Evolutionary conservation across 2,797 vertebrate species (phyloP).

Genomic region (Coluber constrictor): DNA sequence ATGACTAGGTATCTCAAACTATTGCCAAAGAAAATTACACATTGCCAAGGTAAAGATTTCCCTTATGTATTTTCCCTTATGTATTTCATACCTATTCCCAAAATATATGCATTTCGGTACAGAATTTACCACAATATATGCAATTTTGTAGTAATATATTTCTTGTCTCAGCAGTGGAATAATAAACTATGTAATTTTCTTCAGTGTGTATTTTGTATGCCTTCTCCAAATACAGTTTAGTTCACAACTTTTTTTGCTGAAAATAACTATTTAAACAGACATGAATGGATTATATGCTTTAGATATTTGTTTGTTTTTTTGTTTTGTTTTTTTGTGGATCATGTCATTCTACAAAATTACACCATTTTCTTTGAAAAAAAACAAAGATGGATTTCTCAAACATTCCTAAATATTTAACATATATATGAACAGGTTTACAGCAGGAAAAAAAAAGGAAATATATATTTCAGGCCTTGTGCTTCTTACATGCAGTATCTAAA

Average conservation of each 20-base stretch:
- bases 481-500: conserved; percentile 12
- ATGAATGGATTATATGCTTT: not conserved
- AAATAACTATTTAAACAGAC: not conserved
- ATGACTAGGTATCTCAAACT: not conserved
- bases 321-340: not conserved
- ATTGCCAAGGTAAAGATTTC: not conserved
- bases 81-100: not conserved
- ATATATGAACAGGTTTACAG: not conserved
- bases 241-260: not conserved
- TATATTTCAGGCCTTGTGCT: not conserved
- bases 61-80: not conserved
- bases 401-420: not conserved
- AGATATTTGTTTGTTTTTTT: not conserved
- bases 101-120: not conserved
- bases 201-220: not conserved
- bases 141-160: not conserved
- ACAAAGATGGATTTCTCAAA: not conserved
- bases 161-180: not conserved
- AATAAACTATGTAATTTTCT: not conserved
- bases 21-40: not conserved
- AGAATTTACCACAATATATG: not conserved
- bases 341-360: not conserved
- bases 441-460: conserved; percentile 32
- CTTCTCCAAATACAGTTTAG: not conserved
- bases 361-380: not conserved